phyloP scores from a whole-genome alignment of 2,113 vertebrate species.

The Oceanodroma tethys region DNA sequence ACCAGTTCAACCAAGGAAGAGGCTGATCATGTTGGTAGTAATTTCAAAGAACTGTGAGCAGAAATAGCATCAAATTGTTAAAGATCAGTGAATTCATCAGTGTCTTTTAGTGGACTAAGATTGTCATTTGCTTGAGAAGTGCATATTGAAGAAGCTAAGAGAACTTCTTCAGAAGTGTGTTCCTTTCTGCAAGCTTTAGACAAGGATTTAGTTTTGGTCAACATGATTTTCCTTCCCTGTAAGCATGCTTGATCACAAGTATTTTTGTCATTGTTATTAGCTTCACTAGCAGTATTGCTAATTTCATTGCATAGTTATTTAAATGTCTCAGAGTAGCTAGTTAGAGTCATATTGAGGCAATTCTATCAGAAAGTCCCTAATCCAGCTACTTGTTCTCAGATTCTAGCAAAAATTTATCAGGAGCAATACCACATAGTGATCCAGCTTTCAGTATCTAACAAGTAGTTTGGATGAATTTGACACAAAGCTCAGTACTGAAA shows the following conservation, averaged over 20 bases:
- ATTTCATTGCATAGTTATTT: background rate
- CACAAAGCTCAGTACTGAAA: background rate
- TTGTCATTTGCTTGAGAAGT: background rate
- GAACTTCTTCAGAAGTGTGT: background rate
- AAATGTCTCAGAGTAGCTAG: background rate
- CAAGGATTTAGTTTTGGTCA: background rate
- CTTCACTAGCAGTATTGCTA: background rate
- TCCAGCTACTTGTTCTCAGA: background rate
- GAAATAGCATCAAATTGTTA: background rate
- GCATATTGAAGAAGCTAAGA: background rate
- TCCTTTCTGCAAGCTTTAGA: background rate
- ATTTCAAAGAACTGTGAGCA: background rate
- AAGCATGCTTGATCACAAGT: background rate
- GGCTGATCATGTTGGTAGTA: background rate
- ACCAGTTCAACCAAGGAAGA: background rate
- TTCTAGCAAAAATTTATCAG: background rate
- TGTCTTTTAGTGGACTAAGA: rapidly evolving
- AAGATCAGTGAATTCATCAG: background rate
- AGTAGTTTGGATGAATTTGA: background rate
- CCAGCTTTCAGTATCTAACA: background rate
- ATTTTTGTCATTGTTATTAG: background rate
- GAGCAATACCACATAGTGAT: background rate
- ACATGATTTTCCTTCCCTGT: background rate
- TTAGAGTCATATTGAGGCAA: background rate
- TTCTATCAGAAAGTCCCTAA: background rate